Percentiles rank a stretch among this genome's conserved stretches.
phyloP scores from a whole-genome alignment of 2,113 vertebrate genomes.

The Apeltes quadracus region DNA sequence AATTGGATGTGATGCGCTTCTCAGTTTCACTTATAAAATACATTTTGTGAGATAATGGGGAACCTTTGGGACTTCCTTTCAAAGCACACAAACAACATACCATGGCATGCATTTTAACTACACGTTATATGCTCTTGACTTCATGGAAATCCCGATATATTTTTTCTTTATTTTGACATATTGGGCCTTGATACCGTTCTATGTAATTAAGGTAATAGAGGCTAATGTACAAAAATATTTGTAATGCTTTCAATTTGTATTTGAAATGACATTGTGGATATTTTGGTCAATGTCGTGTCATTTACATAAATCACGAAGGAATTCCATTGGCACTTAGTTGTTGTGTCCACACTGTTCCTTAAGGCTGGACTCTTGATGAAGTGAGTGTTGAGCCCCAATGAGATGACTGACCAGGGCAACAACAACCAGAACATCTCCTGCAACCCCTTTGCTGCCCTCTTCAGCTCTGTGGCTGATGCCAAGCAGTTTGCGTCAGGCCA shows the following conservation, averaged over 20 bases:
- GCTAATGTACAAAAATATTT: not conserved
- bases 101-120: not conserved
- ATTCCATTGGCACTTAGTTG: not conserved
- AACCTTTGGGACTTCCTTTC: not conserved
- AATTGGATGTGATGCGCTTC: not conserved
- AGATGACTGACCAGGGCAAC: slow-evolving; percentile 99
- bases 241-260: not conserved
- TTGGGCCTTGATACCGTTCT: not conserved
- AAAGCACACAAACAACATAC: not conserved
- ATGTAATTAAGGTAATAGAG: not conserved
- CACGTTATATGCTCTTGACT: not conserved
- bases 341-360: not conserved
- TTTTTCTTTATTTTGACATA: not conserved
- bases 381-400: slow-evolving; percentile 80
- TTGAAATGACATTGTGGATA: not conserved
- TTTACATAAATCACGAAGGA: not conserved
- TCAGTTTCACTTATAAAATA: not conserved
- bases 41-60: not conserved
- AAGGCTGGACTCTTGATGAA: slow-evolving; percentile 82
- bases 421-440: slow-evolving; percentile 96
- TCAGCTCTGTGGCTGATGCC: slow-evolving; percentile 95
- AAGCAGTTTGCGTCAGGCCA: slow-evolving; percentile 93
- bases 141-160: not conserved
- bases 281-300: not conserved
- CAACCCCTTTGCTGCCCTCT: slow-evolving; percentile 97